Evolutionary conservation across 2,113 vertebrate species (phyloP), one percentile per base, ranked within the genome.

Genomic region (Siphamia tubifer): DNA sequence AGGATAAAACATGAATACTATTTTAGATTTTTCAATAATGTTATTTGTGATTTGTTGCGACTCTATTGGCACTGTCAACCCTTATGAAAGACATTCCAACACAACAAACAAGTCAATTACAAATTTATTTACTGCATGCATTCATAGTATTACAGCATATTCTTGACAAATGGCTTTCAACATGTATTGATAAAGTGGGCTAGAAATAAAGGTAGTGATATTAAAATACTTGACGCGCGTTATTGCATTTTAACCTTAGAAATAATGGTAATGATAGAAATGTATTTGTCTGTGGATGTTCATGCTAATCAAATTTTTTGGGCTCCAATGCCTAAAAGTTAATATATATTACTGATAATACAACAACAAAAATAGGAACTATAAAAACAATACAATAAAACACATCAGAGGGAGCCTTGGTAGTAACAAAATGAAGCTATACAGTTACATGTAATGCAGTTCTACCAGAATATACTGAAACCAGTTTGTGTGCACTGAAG

Each of bases 121-220:
- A 77, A 80, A 78, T 91, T 85, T 92, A 90, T 93, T 90, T 64
- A 82, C 74, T 45, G 68, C 68, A 83, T 85, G 85, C 79, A 77
- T 85, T 85, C 68, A 80, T 83, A 80, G 74, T 91, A 89, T 82
- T 81, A 84, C 80, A 88, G 72, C 57, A 84, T 69, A 42, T 65
- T 52, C 61, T 71, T 79, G 45, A 55, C 48, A 74, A 82, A 61
- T 51, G 24, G 35, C 38, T 42, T 64, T 71, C 30, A 47, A 83
- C 81, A 82, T 74, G 21, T 49, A 68, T 54, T 38, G 36, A 76
- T 68, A 60, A 70, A 44, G 47, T 70, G 15, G 63, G 15, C 30
- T 21, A 51, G 52, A 38, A 31, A 44, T 38, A 49, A 60, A 76
- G 68, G 64, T 75, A 74, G 67, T 68, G 57, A 65, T 69, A 78